phyloP scores from a whole-genome alignment of 2,113 vertebrate genomes.

The Notarius quadriscutis region DNA sequence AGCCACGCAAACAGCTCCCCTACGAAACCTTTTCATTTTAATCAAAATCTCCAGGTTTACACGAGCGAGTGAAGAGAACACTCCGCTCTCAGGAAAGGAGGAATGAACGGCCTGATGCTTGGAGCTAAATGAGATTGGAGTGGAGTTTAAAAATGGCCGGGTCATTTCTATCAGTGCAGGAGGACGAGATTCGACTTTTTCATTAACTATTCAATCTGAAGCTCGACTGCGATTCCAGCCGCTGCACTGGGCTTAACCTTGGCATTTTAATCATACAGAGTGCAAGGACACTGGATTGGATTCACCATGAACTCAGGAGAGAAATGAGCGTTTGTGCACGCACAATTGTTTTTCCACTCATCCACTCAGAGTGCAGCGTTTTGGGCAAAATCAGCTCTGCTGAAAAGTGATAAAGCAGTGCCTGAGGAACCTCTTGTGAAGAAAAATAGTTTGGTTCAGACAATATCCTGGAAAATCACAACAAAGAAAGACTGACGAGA shows the following conservation, averaged over 20 bases:
- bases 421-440: neutral
- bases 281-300: neutral
- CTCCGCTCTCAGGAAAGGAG: neutral
- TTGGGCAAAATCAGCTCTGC: neutral
- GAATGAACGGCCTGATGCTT: neutral
- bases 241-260: neutral
- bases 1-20: neutral
- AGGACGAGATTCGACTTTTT: neutral
- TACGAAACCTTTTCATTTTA: neutral
- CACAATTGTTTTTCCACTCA: neutral
- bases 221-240: conserved; percentile 1
- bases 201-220: conserved; percentile 11
- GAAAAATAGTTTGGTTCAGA: neutral
- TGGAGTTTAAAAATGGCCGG: neutral
- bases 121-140: conserved; percentile 19
- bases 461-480: neutral
- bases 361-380: neutral
- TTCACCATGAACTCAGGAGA: neutral
- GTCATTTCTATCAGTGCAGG: neutral
- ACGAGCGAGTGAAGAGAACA: neutral
- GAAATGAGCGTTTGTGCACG: no score
- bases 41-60: neutral
- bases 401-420: neutral
- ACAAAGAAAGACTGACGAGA: neutral
- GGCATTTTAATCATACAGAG: neutral